Percentiles rank a stretch among this genome's conserved stretches.
Evolutionary conservation across 2,888 invertebrate genomes (phyloP).

Genomic region (Xanthorhoe spadicearia): DNA sequence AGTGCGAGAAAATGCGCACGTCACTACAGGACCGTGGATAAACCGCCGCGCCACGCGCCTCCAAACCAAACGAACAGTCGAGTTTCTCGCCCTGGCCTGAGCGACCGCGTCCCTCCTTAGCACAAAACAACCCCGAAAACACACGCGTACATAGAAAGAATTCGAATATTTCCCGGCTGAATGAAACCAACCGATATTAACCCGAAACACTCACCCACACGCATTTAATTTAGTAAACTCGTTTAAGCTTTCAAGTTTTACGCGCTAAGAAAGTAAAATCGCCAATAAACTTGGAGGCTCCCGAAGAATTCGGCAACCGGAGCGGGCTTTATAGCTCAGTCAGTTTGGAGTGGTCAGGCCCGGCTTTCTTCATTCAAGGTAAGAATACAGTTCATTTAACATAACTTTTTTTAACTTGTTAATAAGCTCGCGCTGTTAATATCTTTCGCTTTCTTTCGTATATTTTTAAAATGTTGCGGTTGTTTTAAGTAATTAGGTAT

Average conservation of each 20-base stretch:
- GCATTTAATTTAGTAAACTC: conserved; percentile 32
- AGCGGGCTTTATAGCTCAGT: conserved; percentile 52
- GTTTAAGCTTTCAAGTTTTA: conserved; percentile 37
- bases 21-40: conserved; percentile 36
- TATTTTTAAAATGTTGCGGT: background rate
- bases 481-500: background rate
- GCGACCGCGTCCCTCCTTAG: conserved; percentile 28
- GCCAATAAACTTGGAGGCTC: conserved; percentile 52
- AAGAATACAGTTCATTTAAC: conserved; percentile 11
- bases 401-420: conserved; percentile 1
- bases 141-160: conserved; percentile 38
- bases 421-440: background rate
- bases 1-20: conserved; percentile 21
- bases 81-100: conserved; percentile 36
- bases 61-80: conserved; percentile 38
- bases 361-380: conserved; percentile 33
- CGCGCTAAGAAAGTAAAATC: conserved; percentile 45
- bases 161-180: conserved; percentile 22
- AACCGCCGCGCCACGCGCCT: conserved; percentile 23
- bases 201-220: conserved; percentile 24
- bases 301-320: conserved; percentile 48
- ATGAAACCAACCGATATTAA: conserved; percentile 31
- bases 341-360: conserved; percentile 42
- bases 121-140: conserved; percentile 21
- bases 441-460: background rate